phyloP scores from a whole-genome alignment of 2,113 vertebrate genomes.

The Uria lomvia region DNA sequence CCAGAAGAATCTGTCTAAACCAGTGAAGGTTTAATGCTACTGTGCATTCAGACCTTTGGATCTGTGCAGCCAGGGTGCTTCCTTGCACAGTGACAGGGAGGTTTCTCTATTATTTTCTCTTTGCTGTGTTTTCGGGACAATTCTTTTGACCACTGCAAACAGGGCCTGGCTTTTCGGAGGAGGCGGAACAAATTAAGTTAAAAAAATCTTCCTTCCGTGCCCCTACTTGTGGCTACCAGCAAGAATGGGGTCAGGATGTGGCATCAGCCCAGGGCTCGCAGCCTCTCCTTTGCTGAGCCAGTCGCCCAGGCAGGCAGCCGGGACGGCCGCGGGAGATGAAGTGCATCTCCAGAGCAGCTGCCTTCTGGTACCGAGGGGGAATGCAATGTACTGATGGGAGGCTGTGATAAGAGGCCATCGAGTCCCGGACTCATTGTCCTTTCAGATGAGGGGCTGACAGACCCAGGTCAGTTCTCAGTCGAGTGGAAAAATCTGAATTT shows the following conservation, averaged over 20 bases:
- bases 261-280: background rate
- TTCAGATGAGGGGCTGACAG: background rate
- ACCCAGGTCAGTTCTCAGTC: conserved; percentile 48
- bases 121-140: background rate
- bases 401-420: conserved; percentile 46
- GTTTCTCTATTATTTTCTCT: background rate
- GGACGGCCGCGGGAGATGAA: background rate
- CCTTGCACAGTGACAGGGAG: background rate
- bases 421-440: conserved; percentile 55
- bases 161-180: background rate
- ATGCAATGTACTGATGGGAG: conserved; percentile 62
- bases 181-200: background rate
- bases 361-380: conserved; percentile 37
- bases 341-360: conserved; percentile 44
- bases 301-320: background rate
- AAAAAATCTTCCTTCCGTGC: background rate
- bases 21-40: conserved; percentile 39
- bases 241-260: background rate
- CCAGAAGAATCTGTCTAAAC: background rate
- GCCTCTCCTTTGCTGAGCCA: background rate
- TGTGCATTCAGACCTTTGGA: background rate
- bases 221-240: background rate
- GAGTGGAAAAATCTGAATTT: conserved; percentile 32
- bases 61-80: background rate
- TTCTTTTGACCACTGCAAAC: background rate